Percentiles rank a stretch among this genome's conserved stretches.
Evolutionary conservation across 2,113 vertebrate genomes (phyloP).

Genomic region (Vicugna pacos): DNA sequence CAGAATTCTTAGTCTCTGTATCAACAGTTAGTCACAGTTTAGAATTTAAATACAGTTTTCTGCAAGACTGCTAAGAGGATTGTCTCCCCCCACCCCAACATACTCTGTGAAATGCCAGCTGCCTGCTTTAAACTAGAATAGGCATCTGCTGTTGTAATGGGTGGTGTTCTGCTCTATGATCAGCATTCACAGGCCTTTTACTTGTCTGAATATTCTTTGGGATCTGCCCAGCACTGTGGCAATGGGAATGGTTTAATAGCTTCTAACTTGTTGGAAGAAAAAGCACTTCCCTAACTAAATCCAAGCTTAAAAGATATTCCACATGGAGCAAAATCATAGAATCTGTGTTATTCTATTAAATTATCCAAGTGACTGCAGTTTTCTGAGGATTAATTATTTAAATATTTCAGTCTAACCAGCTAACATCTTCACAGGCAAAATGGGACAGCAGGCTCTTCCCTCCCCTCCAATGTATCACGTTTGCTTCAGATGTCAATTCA

Average conservation of each 20-base stretch:
- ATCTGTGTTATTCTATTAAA: slow-evolving; percentile 1
- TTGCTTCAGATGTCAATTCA: not conserved
- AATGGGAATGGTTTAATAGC: slow-evolving; percentile 29
- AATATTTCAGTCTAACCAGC: not conserved
- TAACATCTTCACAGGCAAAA: not conserved
- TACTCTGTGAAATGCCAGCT: slow-evolving; percentile 57
- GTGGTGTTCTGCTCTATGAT: not conserved
- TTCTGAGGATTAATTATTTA: slow-evolving; percentile 36
- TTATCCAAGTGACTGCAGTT: not conserved
- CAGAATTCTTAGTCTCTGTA: slow-evolving; percentile 48
- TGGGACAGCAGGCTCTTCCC: not conserved
- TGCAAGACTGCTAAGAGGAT: not conserved
- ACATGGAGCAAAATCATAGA: not conserved
- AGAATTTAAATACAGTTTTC: slow-evolving; percentile 59
- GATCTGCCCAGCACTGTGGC: not conserved
- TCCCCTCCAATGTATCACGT: not conserved
- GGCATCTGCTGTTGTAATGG: not conserved
- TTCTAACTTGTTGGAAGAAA: not conserved
- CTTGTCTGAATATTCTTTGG: not conserved
- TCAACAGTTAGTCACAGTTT: slow-evolving; percentile 32
- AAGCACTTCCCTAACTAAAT: slow-evolving; percentile 32
- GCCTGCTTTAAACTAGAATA: slow-evolving; percentile 33
- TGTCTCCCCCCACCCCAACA: not conserved
- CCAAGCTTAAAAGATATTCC: not conserved
- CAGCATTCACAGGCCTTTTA: not conserved